A percentile compares a stretch with the other conserved stretches of the same genome.
These are phyloP conservation scores for Danio kyathit DNA, from an alignment of 2,797 vertebrate genomes.

Conservation along the genomic window DNA sequence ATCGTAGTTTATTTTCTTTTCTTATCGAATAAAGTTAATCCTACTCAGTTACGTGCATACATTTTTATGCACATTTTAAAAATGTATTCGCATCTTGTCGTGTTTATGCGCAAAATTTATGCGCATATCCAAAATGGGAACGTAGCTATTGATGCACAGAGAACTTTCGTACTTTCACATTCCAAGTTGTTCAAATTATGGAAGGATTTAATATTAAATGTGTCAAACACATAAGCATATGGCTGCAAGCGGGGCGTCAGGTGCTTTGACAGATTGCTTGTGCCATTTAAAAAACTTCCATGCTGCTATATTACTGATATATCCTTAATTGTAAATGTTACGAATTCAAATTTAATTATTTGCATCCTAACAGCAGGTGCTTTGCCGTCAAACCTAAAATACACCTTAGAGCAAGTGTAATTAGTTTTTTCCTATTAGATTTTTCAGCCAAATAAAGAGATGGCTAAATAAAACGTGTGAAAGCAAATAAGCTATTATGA, in stretches of 20 bases:
- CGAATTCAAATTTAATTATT: slow-evolving; percentile 8
- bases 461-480: slow-evolving; percentile 37
- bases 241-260: not conserved
- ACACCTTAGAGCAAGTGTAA: not conserved
- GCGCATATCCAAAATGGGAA: too few species aligned
- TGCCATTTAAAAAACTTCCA: not conserved
- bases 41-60: too few species aligned
- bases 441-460: slow-evolving; percentile 34
- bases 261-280: slow-evolving; percentile 1
- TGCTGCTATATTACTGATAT: slow-evolving; percentile 8
- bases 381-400: not conserved
- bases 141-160: too few species aligned
- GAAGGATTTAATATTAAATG: not conserved
- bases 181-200: not conserved
- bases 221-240: slow-evolving; percentile 7
- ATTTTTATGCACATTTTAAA: too few species aligned
- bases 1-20: too few species aligned
- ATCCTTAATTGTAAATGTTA: slow-evolving; percentile 1
- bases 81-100: too few species aligned
- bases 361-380: not conserved
- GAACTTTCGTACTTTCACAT: not conserved
- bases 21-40: too few species aligned
- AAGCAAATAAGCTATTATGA: not conserved
- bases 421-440: not conserved
- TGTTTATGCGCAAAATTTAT: too few species aligned